Percentiles rank a stretch among this genome's conserved stretches.
Evolutionary conservation across 2,113 vertebrate genomes (phyloP).

Genomic region (Archocentrus centrarchus): DNA sequence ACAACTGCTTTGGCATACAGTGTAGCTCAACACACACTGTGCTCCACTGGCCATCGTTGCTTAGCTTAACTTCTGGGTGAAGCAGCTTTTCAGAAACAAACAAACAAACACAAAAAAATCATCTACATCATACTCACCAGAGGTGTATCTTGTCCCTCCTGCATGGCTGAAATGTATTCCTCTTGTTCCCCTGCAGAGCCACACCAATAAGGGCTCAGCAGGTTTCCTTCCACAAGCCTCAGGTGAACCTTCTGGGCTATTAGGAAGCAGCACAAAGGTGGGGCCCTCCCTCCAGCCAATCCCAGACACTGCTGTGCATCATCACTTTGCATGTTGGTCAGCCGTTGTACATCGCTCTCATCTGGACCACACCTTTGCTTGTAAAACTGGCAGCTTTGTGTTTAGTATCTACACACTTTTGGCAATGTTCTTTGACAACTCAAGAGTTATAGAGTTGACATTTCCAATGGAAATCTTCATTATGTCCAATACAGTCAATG

Average conservation of each 20-base stretch:
- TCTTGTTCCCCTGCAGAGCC: slow-evolving; percentile 18
- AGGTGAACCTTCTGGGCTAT: slow-evolving; percentile 38
- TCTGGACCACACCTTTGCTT: slow-evolving; percentile 15
- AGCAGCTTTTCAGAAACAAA: neutral
- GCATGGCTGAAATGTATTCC: slow-evolving; percentile 60
- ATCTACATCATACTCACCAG: slow-evolving; percentile 68
- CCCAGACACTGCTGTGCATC: neutral
- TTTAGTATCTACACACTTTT: neutral
- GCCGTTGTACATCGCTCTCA: neutral
- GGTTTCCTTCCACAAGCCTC: neutral
- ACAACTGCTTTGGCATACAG: too few species aligned
- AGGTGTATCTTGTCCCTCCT: slow-evolving; percentile 64
- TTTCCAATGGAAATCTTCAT: neutral
- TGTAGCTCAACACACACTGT: too few species aligned
- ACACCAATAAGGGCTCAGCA: slow-evolving; percentile 8
- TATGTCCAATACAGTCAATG: neutral
- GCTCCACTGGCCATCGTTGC: neutral
- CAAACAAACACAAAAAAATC: neutral
- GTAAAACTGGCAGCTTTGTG: neutral
- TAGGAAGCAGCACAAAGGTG: slow-evolving; percentile 51
- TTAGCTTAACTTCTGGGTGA: neutral
- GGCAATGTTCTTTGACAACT: neutral
- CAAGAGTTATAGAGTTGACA: neutral
- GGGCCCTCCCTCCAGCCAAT: slow-evolving; percentile 39
- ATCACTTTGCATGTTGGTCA: slow-evolving; percentile 54